phyloP scores from a whole-genome alignment of 2,888 invertebrate genomes.

The Epinotia demarniana region DNA sequence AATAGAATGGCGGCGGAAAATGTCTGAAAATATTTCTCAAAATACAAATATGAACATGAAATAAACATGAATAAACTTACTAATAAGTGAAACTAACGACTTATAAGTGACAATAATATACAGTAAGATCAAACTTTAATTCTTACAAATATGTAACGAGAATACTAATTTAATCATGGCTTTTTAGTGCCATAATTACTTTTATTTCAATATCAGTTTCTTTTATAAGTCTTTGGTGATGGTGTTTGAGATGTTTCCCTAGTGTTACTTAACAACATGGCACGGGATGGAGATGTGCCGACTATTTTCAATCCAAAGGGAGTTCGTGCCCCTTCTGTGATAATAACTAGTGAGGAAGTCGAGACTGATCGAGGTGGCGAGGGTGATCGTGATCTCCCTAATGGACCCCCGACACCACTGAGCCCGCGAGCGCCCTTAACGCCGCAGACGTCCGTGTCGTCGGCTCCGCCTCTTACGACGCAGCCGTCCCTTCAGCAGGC shows the following conservation, averaged over 20 bases:
- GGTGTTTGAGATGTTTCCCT: slow-evolving; percentile 52
- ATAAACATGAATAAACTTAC: slow-evolving; percentile 51
- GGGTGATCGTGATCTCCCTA: slow-evolving; percentile 72
- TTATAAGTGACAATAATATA: slow-evolving; percentile 41
- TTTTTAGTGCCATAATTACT: slow-evolving; percentile 38
- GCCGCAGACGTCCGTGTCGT: slow-evolving; percentile 79
- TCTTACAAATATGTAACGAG: slow-evolving; percentile 40
- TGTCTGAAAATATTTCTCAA: slow-evolving; percentile 14
- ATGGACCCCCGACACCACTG: slow-evolving; percentile 78
- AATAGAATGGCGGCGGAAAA: slow-evolving; percentile 40
- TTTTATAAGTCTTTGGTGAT: slow-evolving; percentile 48
- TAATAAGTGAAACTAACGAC: slow-evolving; percentile 41
- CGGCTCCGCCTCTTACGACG: slow-evolving; percentile 76
- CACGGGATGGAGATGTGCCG: slow-evolving; percentile 90
- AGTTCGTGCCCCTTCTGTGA: slow-evolving; percentile 88
- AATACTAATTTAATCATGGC: slow-evolving; percentile 36
- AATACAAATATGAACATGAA: slow-evolving; percentile 12
- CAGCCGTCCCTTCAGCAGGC: slow-evolving; percentile 81
- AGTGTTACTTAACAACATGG: slow-evolving; percentile 75
- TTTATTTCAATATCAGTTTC: slow-evolving; percentile 37
- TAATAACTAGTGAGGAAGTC: slow-evolving; percentile 87
- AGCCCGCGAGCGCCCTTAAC: slow-evolving; percentile 78
- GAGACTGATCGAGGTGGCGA: slow-evolving; percentile 71
- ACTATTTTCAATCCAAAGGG: slow-evolving; percentile 92
- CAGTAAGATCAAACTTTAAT: slow-evolving; percentile 1